A percentile compares a stretch with the other conserved stretches of the same genome.
These are phyloP conservation scores for Pyrgilauda ruficollis DNA, from an alignment of 2,113 vertebrate species.

Conservation along the genomic window DNA sequence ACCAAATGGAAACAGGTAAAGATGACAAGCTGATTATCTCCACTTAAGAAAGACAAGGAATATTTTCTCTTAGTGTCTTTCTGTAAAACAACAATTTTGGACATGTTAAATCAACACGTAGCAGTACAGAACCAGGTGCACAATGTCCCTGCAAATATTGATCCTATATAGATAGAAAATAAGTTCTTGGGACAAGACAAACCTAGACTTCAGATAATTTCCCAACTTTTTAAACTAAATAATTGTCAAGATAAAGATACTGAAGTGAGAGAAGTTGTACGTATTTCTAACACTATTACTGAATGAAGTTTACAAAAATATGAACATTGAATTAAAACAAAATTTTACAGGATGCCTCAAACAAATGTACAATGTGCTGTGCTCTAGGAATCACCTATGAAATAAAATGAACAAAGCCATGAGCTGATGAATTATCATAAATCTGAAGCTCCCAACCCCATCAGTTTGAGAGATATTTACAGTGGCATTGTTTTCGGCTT, in stretches of 20 bases:
- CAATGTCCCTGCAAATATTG: background rate
- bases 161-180: background rate
- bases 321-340: background rate
- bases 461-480: conserved; percentile 57
- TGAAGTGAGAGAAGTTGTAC: background rate
- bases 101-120: background rate
- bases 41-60: background rate
- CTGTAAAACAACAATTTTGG: background rate
- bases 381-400: background rate
- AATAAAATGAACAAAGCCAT: background rate
- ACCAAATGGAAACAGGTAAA: background rate
- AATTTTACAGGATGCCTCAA: background rate
- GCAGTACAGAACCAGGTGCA: background rate
- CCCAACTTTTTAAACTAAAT: background rate
- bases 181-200: background rate
- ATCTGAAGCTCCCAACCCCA: background rate
- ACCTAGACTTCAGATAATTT: background rate
- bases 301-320: background rate
- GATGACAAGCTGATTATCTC: background rate
- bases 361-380: background rate
- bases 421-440: background rate
- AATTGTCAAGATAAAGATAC: background rate
- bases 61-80: background rate
- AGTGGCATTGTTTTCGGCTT: conserved; percentile 64
- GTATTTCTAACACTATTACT: background rate